Evolutionary conservation across 2,113 vertebrate genomes (phyloP), one percentile per base, ranked within the genome.

Genomic region (Chlamydotis undulata): DNA sequence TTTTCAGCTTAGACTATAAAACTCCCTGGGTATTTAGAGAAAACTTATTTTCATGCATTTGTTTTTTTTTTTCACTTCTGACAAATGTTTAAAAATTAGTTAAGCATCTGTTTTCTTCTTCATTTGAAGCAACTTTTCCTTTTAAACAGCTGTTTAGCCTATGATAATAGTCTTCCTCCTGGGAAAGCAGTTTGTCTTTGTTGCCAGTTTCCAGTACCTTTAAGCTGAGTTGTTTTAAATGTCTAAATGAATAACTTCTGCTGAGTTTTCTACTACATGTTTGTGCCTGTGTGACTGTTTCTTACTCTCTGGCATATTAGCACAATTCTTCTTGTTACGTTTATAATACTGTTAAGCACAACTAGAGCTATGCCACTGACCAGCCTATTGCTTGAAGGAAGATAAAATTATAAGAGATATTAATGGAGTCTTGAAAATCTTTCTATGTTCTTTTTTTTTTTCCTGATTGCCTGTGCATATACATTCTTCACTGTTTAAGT

Each of bases 91-190:
- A 77, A 89, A 94, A 93, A 87, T 90, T 88, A 94, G 53, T 94
- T 96, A 90, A 93, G 21, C 79, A 96, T 97, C 87, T 94, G 74
- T 77, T 96, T 89, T 61, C 24, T 73, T 91, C 75, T 93, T 91
- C 22, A 6, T 96, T 74, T 91, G 75, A 83, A 80, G 37, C 7
- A 76, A 69, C 55, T 93, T 87, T 47, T 89, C 14, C 12, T 92
- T 91, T 91, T 83, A 93, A 94, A 73, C 90, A 96, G 45, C 59
- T 95, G 61, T 45, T 95, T 94, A 91, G 70, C 37, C 67, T 93
- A 61, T 43, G 61, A 94, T 87, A 89, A 91, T 91, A 50, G 59
- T 53, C 57, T 83, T 83, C 15, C 93, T 91, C 77, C 55, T 83
- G 87, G 78, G 87, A 91, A 90, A 85, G n/a, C 3, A 45, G 67